Conservation (phyloP, 2,113 vertebrate species). For the Pelecanoides urinatrix region DNA sequence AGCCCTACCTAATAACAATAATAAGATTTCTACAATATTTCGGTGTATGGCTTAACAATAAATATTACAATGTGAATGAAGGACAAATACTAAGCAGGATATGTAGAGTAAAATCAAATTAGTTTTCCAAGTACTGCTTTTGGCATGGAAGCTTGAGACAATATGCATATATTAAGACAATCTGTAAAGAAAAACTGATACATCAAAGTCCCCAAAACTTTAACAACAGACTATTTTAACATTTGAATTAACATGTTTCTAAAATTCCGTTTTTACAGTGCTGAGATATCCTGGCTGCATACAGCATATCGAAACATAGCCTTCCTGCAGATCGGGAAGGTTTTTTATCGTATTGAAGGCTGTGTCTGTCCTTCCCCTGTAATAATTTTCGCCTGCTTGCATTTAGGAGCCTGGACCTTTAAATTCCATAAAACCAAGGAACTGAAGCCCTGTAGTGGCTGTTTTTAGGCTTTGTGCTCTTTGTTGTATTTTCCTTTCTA, state of each 20-base stretch:
- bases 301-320: neutral
- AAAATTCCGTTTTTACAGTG: neutral
- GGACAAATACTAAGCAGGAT: neutral
- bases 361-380: rapidly evolving
- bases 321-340: neutral
- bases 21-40: neutral
- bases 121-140: neutral
- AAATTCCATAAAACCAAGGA: neutral
- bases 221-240: neutral
- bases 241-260: neutral
- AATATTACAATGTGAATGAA: neutral
- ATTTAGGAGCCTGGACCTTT: neutral
- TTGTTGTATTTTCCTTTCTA: neutral
- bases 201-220: neutral
- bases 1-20: neutral
- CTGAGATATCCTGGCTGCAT: neutral
- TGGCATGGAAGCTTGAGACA: neutral
- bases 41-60: neutral
- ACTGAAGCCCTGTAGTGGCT: neutral
- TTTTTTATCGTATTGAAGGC: neutral
- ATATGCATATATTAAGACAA: neutral
- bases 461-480: neutral
- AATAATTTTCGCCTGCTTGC: neutral
- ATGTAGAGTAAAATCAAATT: neutral
- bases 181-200: neutral